Percentiles rank a stretch among this genome's conserved stretches.
Conservation (phyloP, 1,140 invertebrate genomes). For the Battus philenor region DNA sequence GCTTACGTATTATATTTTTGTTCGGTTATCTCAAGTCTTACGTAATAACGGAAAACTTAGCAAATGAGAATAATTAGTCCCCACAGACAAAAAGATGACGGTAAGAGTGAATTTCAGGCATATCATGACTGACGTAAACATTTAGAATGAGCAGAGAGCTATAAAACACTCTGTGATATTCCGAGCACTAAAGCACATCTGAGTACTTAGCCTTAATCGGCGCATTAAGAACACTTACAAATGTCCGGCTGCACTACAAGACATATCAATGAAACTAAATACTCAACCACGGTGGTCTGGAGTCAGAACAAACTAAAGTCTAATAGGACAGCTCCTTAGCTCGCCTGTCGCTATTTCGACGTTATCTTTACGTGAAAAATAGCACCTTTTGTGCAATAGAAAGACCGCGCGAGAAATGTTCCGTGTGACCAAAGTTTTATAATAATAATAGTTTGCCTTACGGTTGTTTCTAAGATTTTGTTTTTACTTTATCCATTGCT, state of each 20-base stretch:
- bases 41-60: too few relatives aligned
- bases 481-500: too few relatives aligned
- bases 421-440: constrained; percentile 12
- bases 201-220: constrained; percentile 34
- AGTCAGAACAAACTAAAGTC: constrained; percentile 43
- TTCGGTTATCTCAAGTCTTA: too few relatives aligned
- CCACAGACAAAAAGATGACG: too few relatives aligned
- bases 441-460: neutral
- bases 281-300: constrained; percentile 55
- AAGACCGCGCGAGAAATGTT: constrained; percentile 26
- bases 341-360: constrained; percentile 48
- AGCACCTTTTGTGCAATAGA: constrained; percentile 48
- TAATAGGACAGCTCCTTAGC: constrained; percentile 58
- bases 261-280: constrained; percentile 55
- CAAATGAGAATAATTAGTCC: too few relatives aligned
- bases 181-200: constrained; percentile 18
- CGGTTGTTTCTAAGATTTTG: too few relatives aligned
- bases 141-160: constrained; percentile 1
- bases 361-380: constrained; percentile 65
- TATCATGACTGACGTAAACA: too few relatives aligned
- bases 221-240: constrained; percentile 58
- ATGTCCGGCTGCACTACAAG: constrained; percentile 43
- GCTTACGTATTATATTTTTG: too few relatives aligned
- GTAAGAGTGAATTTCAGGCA: too few relatives aligned
- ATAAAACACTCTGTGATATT: constrained; percentile 9